A percentile compares a stretch with the other conserved stretches of the same genome.
phyloP scores from a whole-genome alignment of 23 tunicate genomes.

The Aplidium turbinatum region DNA sequence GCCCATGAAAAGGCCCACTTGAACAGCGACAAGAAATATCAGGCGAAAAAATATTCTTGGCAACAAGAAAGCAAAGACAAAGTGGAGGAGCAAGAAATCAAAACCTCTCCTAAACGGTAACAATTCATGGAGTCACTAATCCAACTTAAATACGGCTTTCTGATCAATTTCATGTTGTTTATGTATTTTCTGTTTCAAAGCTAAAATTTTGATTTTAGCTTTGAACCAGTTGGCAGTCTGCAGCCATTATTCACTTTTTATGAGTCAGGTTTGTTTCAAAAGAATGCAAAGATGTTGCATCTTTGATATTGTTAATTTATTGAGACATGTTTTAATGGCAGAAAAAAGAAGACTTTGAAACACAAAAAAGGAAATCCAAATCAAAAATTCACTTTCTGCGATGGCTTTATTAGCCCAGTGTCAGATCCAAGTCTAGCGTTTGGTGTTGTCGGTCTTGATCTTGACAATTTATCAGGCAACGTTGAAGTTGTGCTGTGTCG shows the following conservation, averaged over 20 bases:
- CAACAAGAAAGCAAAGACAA: constrained; percentile 35
- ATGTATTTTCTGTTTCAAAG: too few species aligned
- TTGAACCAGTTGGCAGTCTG: too few species aligned
- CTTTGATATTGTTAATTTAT: neutral
- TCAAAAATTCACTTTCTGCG: constrained; percentile 28
- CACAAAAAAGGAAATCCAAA: neutral
- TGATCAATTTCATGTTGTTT: too few species aligned
- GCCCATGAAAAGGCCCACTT: constrained; percentile 49
- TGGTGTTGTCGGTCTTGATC: constrained; percentile 55
- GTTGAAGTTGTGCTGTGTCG: constrained; percentile 64
- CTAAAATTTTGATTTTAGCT: too few species aligned
- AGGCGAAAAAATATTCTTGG: constrained; percentile 60
- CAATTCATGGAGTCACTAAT: too few species aligned
- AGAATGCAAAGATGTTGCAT: too few species aligned
- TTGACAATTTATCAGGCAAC: constrained; percentile 46
- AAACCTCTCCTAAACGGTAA: neutral
- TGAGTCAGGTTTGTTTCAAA: too few species aligned
- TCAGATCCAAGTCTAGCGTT: constrained; percentile 49
- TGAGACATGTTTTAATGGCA: neutral
- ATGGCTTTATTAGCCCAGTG: constrained; percentile 68
- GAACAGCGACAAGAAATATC: constrained; percentile 1
- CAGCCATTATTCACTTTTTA: too few species aligned
- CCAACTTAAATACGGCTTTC: too few species aligned
- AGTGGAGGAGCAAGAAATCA: constrained; percentile 12
- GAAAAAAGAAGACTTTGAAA: neutral